These are phyloP conservation scores for Caracal caracal DNA, from an alignment of 2,113 vertebrate genomes.

Conservation along the genomic window DNA sequence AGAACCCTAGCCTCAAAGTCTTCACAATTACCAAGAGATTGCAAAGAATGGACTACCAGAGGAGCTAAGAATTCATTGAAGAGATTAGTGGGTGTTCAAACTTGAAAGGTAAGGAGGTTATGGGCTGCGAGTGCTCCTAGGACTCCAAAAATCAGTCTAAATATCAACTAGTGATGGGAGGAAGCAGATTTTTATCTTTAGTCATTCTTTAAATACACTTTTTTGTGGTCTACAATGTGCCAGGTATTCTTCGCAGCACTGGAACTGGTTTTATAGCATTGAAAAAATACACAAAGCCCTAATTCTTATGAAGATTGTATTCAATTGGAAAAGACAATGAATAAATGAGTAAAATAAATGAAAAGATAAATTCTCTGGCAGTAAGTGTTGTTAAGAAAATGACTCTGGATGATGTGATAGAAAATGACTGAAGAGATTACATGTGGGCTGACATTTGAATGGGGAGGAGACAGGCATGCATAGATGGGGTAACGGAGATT, in stretches of 20 bases:
- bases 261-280: background rate
- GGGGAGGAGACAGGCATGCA: background rate
- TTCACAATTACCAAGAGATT: background rate
- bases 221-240: background rate
- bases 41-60: background rate
- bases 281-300: background rate
- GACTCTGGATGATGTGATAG: background rate
- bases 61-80: background rate
- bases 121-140: background rate
- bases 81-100: background rate
- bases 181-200: background rate
- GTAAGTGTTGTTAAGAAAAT: background rate
- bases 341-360: background rate
- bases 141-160: background rate
- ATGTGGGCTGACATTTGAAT: background rate
- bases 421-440: background rate
- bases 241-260: background rate
- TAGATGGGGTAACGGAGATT: rapidly evolving
- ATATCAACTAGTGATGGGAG: background rate
- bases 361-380: background rate
- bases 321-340: background rate
- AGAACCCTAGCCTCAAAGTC: background rate
- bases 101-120: background rate
- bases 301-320: background rate
- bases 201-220: background rate